Evolutionary conservation across 2,888 invertebrate genomes (phyloP), one percentile per base, ranked within the genome.

Genomic region (Peribatodes rhomboidaria): DNA sequence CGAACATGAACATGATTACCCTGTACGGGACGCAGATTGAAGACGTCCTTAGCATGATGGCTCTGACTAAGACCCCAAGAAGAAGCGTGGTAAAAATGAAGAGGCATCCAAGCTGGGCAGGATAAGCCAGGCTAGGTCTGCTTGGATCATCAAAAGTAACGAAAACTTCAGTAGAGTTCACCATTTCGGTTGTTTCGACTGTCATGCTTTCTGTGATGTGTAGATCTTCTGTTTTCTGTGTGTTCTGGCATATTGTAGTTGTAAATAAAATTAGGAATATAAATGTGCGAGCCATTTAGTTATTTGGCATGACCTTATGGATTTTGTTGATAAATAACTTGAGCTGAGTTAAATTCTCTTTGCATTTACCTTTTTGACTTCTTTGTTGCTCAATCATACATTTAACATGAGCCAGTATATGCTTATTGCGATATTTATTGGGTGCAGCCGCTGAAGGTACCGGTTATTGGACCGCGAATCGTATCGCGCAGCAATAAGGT

Each of bases 1-100:
- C 92, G 0, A 91, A 61, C 0, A 80, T 68, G 41, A 92, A 92
- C 91, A 92, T 92, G 0, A 92, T 74, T 0, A 91, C 90, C 69
- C 92, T 68, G 44, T 88, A 92, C 0, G 92, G 92, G 0, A 92
- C 58, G 44, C 84, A 84, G 69, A 82, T 11, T 13, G 35, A 76
- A 8, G 80, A 82, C 0, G 87, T 83, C 78, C 87, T 87, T 0
- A 91, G 77, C 87, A 90, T 88, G 0, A 87, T 22, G 0, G 86
- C 77, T 58, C 92, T 77, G 8, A 91, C 78, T 0, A 90, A 37
- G 0, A 89, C 90, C 1, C 92, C 91, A 0, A 87, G 62, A 0
- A 92, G 71, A 1, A 92, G 68, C 0, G 85, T 87, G 0, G 73
- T 64, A 55, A 88, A 91, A 14, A 92, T 71, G 58, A 92, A 92